Evolutionary conservation across 2,113 vertebrate genomes (phyloP).

Genomic region (Psittacula cyanocephala): DNA sequence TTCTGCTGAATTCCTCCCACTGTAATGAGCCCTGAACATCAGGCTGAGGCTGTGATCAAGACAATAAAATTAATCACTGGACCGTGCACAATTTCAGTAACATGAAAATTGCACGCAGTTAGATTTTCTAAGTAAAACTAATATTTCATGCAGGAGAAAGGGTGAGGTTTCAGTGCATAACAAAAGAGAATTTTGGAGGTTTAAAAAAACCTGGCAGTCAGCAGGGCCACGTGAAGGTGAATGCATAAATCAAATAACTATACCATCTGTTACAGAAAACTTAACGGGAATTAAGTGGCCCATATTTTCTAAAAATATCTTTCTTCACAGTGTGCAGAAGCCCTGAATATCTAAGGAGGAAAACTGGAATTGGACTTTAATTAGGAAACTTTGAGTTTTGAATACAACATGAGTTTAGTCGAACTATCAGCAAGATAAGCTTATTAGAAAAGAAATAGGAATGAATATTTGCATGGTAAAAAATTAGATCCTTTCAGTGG

Average conservation of each 20-base stretch:
- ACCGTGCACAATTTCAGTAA: conserved; percentile 69
- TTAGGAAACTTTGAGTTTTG: conserved; percentile 52
- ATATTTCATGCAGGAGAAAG: conserved; percentile 67
- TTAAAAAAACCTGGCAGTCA: conserved; percentile 68
- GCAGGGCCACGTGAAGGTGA: conserved; percentile 74
- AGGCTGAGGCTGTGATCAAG: conserved; percentile 68
- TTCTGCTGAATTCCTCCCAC: conserved; percentile 56
- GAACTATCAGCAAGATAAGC: conserved; percentile 39
- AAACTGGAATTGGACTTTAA: conserved; percentile 53
- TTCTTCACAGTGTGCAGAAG: conserved; percentile 57
- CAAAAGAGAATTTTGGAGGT: conserved; percentile 43
- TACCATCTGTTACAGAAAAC: conserved; percentile 75
- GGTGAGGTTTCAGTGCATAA: conserved; percentile 59
- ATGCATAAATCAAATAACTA: conserved; percentile 74
- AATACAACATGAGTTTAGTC: conserved; percentile 27
- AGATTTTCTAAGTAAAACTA: conserved; percentile 69
- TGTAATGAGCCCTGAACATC: conserved; percentile 70
- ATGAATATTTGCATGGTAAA: neutral
- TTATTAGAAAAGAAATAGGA: conserved; percentile 25
- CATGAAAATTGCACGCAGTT: conserved; percentile 61
- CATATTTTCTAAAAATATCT: conserved; percentile 74
- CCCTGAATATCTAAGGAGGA: conserved; percentile 52
- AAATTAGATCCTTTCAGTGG: neutral
- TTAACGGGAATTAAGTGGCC: conserved; percentile 70
- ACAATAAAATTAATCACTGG: conserved; percentile 75